phyloP scores from a whole-genome alignment of 2,113 vertebrate species.

The Ceyx cyanopectus region DNA sequence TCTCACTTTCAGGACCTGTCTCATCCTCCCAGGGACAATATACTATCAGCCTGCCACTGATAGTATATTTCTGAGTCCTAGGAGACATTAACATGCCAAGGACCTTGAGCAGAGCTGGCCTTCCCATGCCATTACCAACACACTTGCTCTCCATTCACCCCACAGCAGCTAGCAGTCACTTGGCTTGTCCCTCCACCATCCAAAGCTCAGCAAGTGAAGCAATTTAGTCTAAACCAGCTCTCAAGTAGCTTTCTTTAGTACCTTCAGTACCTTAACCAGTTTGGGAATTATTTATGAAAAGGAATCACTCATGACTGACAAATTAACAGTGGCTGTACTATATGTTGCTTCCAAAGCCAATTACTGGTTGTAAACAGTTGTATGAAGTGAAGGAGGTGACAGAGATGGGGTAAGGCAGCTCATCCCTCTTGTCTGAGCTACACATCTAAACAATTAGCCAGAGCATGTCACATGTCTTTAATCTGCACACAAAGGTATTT shows the following conservation, averaged over 20 bases:
- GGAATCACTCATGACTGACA: neutral
- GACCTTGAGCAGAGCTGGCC: neutral
- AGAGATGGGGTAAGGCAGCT: neutral
- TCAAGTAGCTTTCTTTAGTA: neutral
- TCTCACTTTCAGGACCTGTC: neutral
- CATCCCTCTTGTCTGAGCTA: neutral
- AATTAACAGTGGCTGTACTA: neutral
- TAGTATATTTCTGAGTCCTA: neutral
- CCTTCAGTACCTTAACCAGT: neutral
- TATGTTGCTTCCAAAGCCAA: neutral
- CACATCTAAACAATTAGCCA: neutral
- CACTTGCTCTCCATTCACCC: neutral
- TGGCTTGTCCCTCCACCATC: neutral
- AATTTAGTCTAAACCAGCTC: neutral
- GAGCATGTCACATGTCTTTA: neutral
- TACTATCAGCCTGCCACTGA: neutral
- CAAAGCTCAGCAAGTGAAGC: neutral
- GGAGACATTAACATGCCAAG: neutral
- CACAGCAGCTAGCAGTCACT: rapidly evolving
- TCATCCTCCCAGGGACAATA: neutral
- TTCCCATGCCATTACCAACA: neutral
- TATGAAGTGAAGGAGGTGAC: neutral
- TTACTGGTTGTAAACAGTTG: neutral
- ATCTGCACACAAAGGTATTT: neutral
- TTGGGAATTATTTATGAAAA: neutral